Evolutionary conservation across 2,888 invertebrate species (phyloP).

Genomic region (Pseudolycoriella hygida): DNA sequence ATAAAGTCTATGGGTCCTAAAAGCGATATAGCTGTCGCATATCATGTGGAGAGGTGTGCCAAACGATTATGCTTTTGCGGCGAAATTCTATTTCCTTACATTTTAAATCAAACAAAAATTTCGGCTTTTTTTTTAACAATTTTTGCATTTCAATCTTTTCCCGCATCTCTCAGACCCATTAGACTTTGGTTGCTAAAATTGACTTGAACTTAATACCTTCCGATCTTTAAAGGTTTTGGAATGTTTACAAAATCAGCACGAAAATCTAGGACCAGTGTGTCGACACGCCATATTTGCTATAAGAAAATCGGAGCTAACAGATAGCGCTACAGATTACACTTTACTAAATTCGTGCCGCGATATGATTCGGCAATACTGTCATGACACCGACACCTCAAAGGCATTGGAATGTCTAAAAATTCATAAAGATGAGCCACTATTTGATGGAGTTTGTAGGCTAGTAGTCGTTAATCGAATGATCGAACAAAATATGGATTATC

Average conservation of each 20-base stretch:
- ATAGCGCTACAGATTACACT: conserved; percentile 75
- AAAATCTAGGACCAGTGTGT: conserved; percentile 48
- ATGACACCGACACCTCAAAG: conserved; percentile 46
- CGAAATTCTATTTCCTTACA: too few species aligned
- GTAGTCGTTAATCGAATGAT: conserved; percentile 78
- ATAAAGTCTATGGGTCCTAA: too few species aligned
- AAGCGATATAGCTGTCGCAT: too few species aligned
- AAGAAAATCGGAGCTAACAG: conserved; percentile 67
- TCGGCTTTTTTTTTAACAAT: too few species aligned
- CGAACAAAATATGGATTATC: conserved; percentile 77
- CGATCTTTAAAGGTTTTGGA: conserved; percentile 47
- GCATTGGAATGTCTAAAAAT: conserved; percentile 62
- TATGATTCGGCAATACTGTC: conserved; percentile 75
- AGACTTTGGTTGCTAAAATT: too few species aligned
- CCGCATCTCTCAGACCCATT: too few species aligned
- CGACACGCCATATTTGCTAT: conserved; percentile 69
- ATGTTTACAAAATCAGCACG: conserved; percentile 50
- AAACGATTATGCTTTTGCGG: too few species aligned
- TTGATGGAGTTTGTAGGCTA: conserved; percentile 66
- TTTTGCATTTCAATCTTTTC: too few species aligned
- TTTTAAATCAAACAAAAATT: too few species aligned
- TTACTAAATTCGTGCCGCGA: conserved; percentile 67
- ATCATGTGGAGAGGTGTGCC: too few species aligned
- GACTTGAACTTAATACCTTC: too few species aligned
- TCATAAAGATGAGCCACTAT: conserved; percentile 56